Evolutionary conservation across 2,888 invertebrate genomes (phyloP), one percentile per base, ranked within the genome.

Genomic region (Epiblema foenella): DNA sequence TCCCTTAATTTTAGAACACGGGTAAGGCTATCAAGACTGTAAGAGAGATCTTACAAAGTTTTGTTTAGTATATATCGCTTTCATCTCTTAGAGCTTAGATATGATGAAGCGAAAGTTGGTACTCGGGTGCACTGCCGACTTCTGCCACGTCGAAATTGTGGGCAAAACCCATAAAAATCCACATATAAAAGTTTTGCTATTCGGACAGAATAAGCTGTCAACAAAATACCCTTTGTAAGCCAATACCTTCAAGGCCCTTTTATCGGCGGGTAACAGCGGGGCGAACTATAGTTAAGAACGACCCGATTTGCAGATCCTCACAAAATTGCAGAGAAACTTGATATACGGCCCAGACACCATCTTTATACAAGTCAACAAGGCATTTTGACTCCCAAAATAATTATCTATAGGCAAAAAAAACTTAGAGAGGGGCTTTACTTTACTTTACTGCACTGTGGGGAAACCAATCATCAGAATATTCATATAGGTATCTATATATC

Each of bases 251-350:
- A 8, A 29, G n/a, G 56, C 24, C 10, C 9, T 56, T 42, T 54
- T 65, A 65, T 57, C 46, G 37, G 11, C 20, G 39, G n/a, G 56
- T 46, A 65, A 29, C 57, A 29, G 58, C 69, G 51, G 51, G 57
- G 58, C 20, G 12, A 69, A 63, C 49, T 63, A 54, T 24, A 24
- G 24, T 1, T 24, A 24, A 59, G 52, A n/a, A 29, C 59, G 15
- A 60, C 49, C 52, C 54, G 54, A 65, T 70, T 70, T 60, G 70
- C 70, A 60, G 59, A 58, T 58, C 33, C 66, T 54, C 59, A 56
- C 70, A 60, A 66, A 66, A 66, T 70, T 70, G 60, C 66, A 60
- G 66, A 70, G 69, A 65, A 66, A 70, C 70, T 70, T 70, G 70
- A 70, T 70, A 60, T 66, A 70, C 60, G 46, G 49, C 46, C n/a